Base-by-base conservation (phyloP, 2,888 invertebrate genomes). In the Carpatolechia fugitivella region DNA sequence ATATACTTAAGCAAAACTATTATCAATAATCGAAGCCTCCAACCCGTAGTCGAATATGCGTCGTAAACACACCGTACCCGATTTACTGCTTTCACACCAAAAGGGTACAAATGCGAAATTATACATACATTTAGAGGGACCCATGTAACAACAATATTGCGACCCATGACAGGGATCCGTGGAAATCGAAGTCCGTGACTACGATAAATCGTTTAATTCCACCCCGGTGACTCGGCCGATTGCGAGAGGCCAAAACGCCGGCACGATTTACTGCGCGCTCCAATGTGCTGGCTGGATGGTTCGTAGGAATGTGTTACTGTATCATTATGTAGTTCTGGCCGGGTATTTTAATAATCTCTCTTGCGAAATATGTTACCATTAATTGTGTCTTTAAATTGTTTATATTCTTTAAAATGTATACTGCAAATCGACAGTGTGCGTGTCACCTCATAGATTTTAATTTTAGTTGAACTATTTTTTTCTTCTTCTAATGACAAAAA, bases 171-270 rank as follows among this genome's bases (percentile, higher is more conserved):
- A 76, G 69, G 72, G 72, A 74, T 76, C 74, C 72, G 74, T 72
- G 70, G 72, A 78, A 81, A 78, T 78, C 79, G 80, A 65, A 70
- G 70, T 76, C 78, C 80, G 79, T 83, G 82, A 82, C 80, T 78
- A 75, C 85, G 76, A 86, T 87, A 87, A 84, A 87, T 86, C 85
- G 85, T 82, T 87, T 87, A 83, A 86, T 86, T 86, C 85, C 81
- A 80, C 78, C 78, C 80, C 72, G 71, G 80, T 84, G 86, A 81
- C 76, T 85, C 74, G 73, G 67, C 74, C 83, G 82, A 85, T 83
- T 82, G 82, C 79, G 76, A 83, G 72, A 80, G 80, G 79, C 78
- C 76, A 74, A 78, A 74, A 75, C 72, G 75, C 77, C 75, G 77
- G 78, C 75, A 78, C 78, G 80, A 83, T 82, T 84, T 85, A 85